A percentile compares a stretch with the other conserved stretches of the same genome.
Conservation (phyloP, 1,140 invertebrate species). For the Teleopsis dalmanni region DNA sequence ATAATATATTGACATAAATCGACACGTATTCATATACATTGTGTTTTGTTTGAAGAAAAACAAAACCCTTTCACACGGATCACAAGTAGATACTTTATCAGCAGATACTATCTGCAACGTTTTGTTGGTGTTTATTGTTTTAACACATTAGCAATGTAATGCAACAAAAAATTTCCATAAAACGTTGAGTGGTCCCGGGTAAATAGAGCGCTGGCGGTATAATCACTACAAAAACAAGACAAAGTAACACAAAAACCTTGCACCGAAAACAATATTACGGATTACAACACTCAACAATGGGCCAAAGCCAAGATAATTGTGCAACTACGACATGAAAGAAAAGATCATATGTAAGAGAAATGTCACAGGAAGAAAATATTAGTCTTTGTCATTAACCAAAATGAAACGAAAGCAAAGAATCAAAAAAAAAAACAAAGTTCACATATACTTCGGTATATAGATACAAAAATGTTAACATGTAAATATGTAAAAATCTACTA, state of each 20-base stretch:
- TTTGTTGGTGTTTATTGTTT: slow-evolving; percentile 39
- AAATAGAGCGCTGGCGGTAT: too few species aligned
- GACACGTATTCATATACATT: too few species aligned
- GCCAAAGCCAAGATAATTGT: too few species aligned
- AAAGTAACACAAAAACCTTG: not conserved
- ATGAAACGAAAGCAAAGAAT: slow-evolving; percentile 18
- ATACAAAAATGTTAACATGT: not conserved
- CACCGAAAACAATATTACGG: too few species aligned
- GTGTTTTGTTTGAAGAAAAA: too few species aligned
- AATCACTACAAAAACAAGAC: not conserved
- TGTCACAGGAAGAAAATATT: slow-evolving; percentile 45
- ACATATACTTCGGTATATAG: not conserved
- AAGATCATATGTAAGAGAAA: too few species aligned
- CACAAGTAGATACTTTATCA: too few species aligned
- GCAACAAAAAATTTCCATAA: slow-evolving; percentile 45
- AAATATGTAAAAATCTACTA: not conserved
- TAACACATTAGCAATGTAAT: slow-evolving; percentile 44
- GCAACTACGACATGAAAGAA: too few species aligned
- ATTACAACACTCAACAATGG: not conserved
- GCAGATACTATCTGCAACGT: too few species aligned
- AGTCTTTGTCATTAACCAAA: slow-evolving; percentile 44
- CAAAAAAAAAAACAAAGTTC: slow-evolving; percentile 4
- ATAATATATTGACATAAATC: too few species aligned
- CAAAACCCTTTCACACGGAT: too few species aligned
- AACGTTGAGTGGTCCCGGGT: slow-evolving; percentile 16